Conservation (phyloP, 2,113 vertebrate genomes). For the Pionites leucogaster region DNA sequence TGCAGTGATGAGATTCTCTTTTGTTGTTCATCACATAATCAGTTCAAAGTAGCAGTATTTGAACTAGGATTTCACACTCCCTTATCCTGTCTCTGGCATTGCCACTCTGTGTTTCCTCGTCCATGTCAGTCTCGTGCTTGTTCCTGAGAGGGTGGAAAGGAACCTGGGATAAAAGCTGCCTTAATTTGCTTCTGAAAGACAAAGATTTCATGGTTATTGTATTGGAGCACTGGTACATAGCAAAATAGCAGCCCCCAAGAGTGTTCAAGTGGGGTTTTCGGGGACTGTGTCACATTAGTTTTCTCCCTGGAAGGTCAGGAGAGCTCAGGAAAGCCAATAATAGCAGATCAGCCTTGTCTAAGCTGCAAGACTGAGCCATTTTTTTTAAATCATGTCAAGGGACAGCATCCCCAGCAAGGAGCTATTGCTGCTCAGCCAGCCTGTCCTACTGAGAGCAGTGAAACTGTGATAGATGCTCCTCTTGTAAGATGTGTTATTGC, state of each 20-base stretch:
- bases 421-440: neutral
- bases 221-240: neutral
- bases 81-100: neutral
- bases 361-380: fast-evolving
- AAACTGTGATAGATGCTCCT: neutral
- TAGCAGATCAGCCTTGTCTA: neutral
- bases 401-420: neutral
- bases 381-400: neutral
- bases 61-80: slow-evolving; percentile 3
- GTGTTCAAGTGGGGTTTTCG: neutral
- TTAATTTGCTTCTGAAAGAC: slow-evolving; percentile 22
- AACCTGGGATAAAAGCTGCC: neutral
- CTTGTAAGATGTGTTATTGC: neutral
- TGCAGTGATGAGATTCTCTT: neutral
- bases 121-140: neutral
- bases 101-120: neutral
- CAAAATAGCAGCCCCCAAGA: neutral
- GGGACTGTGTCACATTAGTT: neutral
- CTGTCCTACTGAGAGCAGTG: neutral
- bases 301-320: neutral
- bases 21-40: neutral
- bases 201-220: slow-evolving; percentile 2
- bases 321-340: neutral
- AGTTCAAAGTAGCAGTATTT: neutral
- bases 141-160: neutral